Evolutionary conservation across 2,888 invertebrate genomes (phyloP).

Genomic region (Chesias legatella): DNA sequence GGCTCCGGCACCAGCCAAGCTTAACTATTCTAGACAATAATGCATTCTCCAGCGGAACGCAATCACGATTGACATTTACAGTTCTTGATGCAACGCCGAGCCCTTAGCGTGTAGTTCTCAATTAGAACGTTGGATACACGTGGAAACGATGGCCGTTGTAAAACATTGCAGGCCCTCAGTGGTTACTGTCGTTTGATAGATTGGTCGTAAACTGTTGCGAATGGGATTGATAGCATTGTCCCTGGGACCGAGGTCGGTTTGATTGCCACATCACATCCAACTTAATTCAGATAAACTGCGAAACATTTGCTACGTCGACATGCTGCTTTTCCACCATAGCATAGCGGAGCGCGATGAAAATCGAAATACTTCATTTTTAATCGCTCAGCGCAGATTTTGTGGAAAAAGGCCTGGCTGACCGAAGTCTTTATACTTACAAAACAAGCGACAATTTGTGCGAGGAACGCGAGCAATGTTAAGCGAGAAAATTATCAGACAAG

Average conservation of each 20-base stretch:
- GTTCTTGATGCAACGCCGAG: slow-evolving; percentile 42
- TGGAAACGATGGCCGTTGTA: slow-evolving; percentile 57
- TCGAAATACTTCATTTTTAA: too few species aligned
- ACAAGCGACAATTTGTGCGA: too few species aligned
- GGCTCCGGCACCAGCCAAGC: slow-evolving; percentile 32
- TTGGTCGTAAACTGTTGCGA: slow-evolving; percentile 52
- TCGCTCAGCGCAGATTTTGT: too few species aligned
- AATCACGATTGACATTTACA: slow-evolving; percentile 41
- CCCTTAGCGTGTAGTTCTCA: slow-evolving; percentile 20
- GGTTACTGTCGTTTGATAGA: slow-evolving; percentile 58
- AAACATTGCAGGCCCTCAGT: slow-evolving; percentile 67
- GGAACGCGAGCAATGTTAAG: too few species aligned
- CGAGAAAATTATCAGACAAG: too few species aligned
- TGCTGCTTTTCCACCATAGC: too few species aligned
- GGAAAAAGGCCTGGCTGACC: too few species aligned
- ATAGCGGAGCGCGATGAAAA: too few species aligned
- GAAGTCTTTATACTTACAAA: too few species aligned
- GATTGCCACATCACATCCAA: slow-evolving; percentile 41
- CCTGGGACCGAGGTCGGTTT: slow-evolving; percentile 45
- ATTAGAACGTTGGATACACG: slow-evolving; percentile 19
- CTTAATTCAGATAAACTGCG: slow-evolving; percentile 46
- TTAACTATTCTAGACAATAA: slow-evolving; percentile 39
- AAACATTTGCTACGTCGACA: slow-evolving; percentile 30
- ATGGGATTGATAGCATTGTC: slow-evolving; percentile 43
- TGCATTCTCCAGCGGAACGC: slow-evolving; percentile 40